Evolutionary conservation across 2,888 invertebrate species (phyloP).

Genomic region (Caenorhabditis sp.): DNA sequence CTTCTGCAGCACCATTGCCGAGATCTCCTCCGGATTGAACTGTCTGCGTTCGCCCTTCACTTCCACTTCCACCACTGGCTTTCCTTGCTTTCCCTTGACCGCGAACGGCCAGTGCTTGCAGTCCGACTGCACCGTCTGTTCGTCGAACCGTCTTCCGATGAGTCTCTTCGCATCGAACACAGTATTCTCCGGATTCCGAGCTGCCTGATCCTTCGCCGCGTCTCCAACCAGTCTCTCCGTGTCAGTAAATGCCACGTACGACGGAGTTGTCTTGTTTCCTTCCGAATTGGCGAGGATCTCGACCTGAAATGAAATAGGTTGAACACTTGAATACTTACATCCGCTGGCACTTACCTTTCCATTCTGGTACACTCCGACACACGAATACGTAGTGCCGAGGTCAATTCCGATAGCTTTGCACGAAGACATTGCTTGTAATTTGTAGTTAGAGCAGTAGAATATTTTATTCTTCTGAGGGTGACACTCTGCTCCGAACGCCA

Average conservation of each 20-base stretch:
- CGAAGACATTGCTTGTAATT: too few species aligned
- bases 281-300: slow-evolving; percentile 82
- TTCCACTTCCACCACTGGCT: slow-evolving; percentile 82
- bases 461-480: not conserved
- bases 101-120: slow-evolving; percentile 78
- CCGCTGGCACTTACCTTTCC: slow-evolving; percentile 55
- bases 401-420: too few species aligned
- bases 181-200: slow-evolving; percentile 80
- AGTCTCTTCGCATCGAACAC: slow-evolving; percentile 79
- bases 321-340: too few species aligned
- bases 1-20: slow-evolving; percentile 76
- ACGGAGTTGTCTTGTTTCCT: slow-evolving; percentile 86
- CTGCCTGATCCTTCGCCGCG: slow-evolving; percentile 81
- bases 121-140: slow-evolving; percentile 79
- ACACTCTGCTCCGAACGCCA: not conserved
- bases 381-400: slow-evolving; percentile 62
- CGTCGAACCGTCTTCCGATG: slow-evolving; percentile 81
- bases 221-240: slow-evolving; percentile 81
- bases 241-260: slow-evolving; percentile 82
- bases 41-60: slow-evolving; percentile 90
- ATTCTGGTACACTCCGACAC: slow-evolving; percentile 63
- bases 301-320: slow-evolving; percentile 78
- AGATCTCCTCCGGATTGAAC: slow-evolving; percentile 77
- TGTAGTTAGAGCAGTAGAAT: slow-evolving; percentile 14
- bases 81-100: slow-evolving; percentile 63